phyloP scores from a whole-genome alignment of 2,113 vertebrate species.

The Eupsittula cactorum region DNA sequence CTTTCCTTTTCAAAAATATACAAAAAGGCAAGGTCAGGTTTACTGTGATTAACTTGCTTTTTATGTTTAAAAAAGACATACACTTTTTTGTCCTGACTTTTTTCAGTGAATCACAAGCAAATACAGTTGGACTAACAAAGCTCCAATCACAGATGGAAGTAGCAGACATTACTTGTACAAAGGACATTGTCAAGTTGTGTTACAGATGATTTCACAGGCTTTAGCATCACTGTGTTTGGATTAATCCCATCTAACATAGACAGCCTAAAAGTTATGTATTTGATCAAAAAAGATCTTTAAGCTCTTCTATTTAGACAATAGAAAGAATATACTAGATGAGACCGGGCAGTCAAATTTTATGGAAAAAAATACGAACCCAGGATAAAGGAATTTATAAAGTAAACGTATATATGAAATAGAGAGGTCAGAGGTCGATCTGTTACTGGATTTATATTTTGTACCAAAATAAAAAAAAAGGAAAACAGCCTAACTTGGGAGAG shows the following conservation, averaged over 20 bases:
- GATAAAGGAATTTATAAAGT: not conserved
- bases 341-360: not conserved
- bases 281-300: not conserved
- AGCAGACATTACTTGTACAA: not conserved
- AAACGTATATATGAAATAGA: not conserved
- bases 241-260: not conserved
- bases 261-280: not conserved
- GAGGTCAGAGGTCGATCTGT: not conserved
- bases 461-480: not conserved
- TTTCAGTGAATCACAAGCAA: not conserved
- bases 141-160: not conserved
- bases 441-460: not conserved
- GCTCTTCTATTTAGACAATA: not conserved
- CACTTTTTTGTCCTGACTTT: not conserved
- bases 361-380: fast-evolving
- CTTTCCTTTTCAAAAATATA: not conserved
- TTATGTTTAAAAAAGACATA: not conserved
- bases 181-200: not conserved
- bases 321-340: not conserved
- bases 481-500: not conserved
- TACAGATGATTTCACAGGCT: not conserved
- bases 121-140: not conserved
- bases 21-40: not conserved
- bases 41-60: not conserved
- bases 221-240: not conserved